phyloP scores from a whole-genome alignment of 2,797 vertebrate species.

The Danio jaintianensis region DNA sequence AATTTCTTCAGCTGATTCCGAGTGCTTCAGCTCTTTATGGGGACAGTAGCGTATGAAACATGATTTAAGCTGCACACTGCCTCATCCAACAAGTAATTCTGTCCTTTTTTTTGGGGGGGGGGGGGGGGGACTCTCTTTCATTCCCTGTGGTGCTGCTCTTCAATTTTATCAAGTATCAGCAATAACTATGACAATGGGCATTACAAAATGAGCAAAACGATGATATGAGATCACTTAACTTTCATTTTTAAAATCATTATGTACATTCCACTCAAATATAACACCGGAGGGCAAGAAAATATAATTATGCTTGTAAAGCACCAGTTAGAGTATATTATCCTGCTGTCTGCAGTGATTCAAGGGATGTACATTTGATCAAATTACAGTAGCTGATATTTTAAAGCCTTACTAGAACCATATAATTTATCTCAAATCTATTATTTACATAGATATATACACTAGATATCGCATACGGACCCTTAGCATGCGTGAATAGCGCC shows the following conservation, averaged over 20 bases:
- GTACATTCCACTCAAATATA: conserved; percentile 4
- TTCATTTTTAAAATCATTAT: conserved; percentile 32
- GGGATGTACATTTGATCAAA: conserved; percentile 22
- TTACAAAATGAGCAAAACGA: conserved; percentile 47
- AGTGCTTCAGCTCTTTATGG: conserved; percentile 43
- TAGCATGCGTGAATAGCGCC: too few relatives aligned
- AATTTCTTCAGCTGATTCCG: conserved; percentile 57
- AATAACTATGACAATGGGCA: conserved; percentile 50
- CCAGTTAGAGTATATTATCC: conserved; percentile 8
- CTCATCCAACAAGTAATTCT: conserved; percentile 47
- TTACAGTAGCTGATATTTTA: conserved; percentile 3
- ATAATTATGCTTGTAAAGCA: conserved; percentile 10
- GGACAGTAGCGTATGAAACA: conserved; percentile 48
- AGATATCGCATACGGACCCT: too few relatives aligned
- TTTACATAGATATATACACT: too few relatives aligned
- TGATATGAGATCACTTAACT: conserved; percentile 56
- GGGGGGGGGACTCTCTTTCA: conserved; percentile 28
- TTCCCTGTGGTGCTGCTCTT: conserved; percentile 29
- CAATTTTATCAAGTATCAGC: conserved; percentile 49
- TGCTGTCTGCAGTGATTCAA: neutral
- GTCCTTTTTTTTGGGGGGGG: conserved; percentile 19
- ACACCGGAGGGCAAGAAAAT: neutral
- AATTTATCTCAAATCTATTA: too few relatives aligned
- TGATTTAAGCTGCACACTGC: conserved; percentile 50
- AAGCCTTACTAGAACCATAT: too few relatives aligned